Evolutionary conservation across 1,140 invertebrate species (phyloP).

Genomic region (Microplitis mediator): DNA sequence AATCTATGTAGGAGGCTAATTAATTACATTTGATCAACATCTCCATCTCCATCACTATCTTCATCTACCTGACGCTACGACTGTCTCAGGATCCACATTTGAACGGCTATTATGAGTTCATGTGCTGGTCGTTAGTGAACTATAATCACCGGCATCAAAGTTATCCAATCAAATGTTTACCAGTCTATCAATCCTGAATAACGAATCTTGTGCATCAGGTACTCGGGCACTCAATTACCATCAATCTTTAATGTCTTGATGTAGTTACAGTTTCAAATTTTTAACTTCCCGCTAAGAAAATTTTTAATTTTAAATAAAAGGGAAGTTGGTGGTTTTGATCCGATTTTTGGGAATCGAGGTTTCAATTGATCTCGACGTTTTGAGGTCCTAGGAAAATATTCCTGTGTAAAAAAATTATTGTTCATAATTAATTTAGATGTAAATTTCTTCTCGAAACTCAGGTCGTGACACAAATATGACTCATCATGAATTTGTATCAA

Average conservation of each 20-base stretch:
- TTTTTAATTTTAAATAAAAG: no score
- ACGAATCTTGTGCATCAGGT: background rate
- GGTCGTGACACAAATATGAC: no score
- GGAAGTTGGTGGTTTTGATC: no score
- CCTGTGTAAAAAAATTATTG: no score
- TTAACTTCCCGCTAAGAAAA: no score
- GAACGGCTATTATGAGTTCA: slow-evolving; percentile 3
- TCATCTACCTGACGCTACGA: background rate
- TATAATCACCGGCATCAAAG: background rate
- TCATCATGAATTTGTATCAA: no score
- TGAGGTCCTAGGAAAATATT: no score
- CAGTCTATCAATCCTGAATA: slow-evolving; percentile 7
- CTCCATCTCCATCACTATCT: background rate
- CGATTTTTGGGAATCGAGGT: no score
- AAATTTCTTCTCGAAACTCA: no score
- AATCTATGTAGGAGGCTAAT: slow-evolving; percentile 12
- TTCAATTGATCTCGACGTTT: no score
- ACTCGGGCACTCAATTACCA: background rate
- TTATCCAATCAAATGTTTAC: slow-evolving; percentile 6
- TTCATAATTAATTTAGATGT: no score
- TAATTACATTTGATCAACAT: slow-evolving; percentile 24
- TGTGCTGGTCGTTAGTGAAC: background rate
- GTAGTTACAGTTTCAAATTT: no score
- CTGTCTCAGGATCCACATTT: background rate
- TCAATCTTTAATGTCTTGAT: background rate